Conservation (phyloP, 2,797 vertebrate species). For the Lacerta viridis region DNA sequence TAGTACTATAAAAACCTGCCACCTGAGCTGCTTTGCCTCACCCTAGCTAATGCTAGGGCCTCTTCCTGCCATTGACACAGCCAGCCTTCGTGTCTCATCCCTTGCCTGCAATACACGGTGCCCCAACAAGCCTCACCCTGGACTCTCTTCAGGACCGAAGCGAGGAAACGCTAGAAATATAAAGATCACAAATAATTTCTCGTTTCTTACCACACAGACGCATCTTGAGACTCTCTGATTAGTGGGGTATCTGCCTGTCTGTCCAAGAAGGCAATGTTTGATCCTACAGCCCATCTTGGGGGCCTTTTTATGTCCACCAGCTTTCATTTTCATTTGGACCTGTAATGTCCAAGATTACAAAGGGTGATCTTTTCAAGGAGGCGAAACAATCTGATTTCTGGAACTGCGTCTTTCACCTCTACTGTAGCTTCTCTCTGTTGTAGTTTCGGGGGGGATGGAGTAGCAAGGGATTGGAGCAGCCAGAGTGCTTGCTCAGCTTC, state of each 20-base stretch:
- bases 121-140: background rate
- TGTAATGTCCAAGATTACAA: constrained; percentile 40
- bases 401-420: background rate
- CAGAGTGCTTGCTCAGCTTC: background rate
- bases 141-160: background rate
- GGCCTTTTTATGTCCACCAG: constrained; percentile 7
- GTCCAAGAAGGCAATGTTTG: background rate
- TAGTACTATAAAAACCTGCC: background rate
- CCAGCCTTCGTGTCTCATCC: background rate
- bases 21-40: background rate
- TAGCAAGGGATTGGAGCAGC: background rate
- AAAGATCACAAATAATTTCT: background rate
- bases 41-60: background rate
- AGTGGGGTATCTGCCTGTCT: background rate
- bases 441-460: constrained; percentile 4
- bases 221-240: constrained; percentile 17
- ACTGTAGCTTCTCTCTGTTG: background rate
- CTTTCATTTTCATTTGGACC: constrained; percentile 36
- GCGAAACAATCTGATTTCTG: background rate
- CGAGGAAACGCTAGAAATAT: background rate
- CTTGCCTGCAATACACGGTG: background rate
- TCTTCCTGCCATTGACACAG: background rate
- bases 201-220: constrained; percentile 24
- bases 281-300: constrained; percentile 16
- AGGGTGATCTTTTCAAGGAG: background rate